Base-by-base conservation (phyloP, 2,797 vertebrate genomes). In the Polyboroides typus region DNA sequence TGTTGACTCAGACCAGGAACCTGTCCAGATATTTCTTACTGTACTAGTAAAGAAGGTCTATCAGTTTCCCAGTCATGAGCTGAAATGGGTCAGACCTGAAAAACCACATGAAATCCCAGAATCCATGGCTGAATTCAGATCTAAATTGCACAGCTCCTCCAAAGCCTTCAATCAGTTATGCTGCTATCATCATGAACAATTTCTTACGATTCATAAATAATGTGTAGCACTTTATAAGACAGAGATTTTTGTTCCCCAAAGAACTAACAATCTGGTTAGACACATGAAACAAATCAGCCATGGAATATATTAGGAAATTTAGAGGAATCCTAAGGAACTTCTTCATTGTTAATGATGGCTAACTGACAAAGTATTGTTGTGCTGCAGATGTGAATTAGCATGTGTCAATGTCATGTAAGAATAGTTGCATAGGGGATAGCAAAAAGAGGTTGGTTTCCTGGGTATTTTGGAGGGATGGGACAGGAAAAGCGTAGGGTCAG, bases 401-500 rank as follows among this genome's bases (percentile, higher is more conserved):
- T 0, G 22, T 47, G 23, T 55, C 52, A 67, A 17, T 47, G 67
- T 31, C 42, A 27, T 1, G 23, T 47, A 33, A 34, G 62, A 80
- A 70, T 0, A 78, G 42, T 5, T 67, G 47, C 47, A 17, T 0
- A 45, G 45, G 10, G 33, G 6, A 59, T 6, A 60, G 45, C 5
- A 36, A 85, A 38, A 36, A 44, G 20, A 74, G 22, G 21, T 19
- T 15, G 23, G 19, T 70, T 82, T 84, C 20, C 36, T 22, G 78
- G 11, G n/a, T 53, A 48, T 75, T 86, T 75, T 38, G 50, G 47
- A 52, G 40, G 16, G 52, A 21, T 33, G 8, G 34, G 18, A 48
- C 26, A 59, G 63, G 48, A 88, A 48, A 40, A 75, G 42, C 2
- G 0, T 3, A 50, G 29, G 52, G 50, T 52, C 29, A 89, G 45